Percentiles rank a stretch among this genome's conserved stretches.
Evolutionary conservation across 2,888 invertebrate species (phyloP).

Genomic region (Tetragonula carbonaria): DNA sequence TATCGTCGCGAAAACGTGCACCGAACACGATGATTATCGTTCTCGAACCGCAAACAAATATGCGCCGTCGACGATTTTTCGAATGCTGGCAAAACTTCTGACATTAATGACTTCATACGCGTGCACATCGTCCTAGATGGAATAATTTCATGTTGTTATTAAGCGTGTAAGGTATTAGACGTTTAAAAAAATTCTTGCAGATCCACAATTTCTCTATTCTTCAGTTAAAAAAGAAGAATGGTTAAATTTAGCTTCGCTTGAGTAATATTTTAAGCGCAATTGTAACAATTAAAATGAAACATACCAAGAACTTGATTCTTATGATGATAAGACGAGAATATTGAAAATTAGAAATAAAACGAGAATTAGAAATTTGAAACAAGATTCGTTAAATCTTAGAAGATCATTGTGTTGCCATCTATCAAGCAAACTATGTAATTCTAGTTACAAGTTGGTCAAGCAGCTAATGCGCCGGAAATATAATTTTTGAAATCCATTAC

Average conservation of each 20-base stretch:
- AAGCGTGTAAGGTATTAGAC: background rate
- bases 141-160: background rate
- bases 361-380: background rate
- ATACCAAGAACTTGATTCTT: too few relatives aligned
- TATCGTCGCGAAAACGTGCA: background rate
- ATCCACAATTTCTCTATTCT: background rate
- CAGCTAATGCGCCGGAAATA: too few relatives aligned
- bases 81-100: slow-evolving; percentile 20
- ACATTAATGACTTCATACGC: background rate
- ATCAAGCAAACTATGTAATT: too few relatives aligned
- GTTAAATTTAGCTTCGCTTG: background rate
- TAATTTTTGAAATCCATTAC: too few relatives aligned
- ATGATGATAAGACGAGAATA: too few relatives aligned
- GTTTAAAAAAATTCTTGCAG: background rate
- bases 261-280: background rate
- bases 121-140: background rate
- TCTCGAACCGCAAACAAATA: slow-evolving; percentile 22
- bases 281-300: background rate
- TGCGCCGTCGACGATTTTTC: slow-evolving; percentile 18
- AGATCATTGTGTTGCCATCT: too few relatives aligned
- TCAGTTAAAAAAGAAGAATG: background rate
- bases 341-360: background rate
- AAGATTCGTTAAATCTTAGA: too few relatives aligned
- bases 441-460: too few relatives aligned
- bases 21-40: slow-evolving; percentile 38